Conservation (phyloP, 2,113 vertebrate genomes). For the Aptenodytes patagonicus region DNA sequence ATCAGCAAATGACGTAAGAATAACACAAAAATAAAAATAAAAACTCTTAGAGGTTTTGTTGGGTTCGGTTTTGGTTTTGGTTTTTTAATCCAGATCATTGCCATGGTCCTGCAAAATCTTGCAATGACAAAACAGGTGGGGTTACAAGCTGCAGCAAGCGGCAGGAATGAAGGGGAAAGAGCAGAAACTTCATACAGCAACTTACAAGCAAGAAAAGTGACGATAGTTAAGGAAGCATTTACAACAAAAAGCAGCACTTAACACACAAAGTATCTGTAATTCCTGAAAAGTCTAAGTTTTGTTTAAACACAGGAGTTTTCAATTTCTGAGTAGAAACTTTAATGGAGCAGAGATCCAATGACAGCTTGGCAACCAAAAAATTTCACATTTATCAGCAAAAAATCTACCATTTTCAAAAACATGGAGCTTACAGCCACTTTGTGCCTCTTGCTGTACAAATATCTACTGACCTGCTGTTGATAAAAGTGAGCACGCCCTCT, state of each 20-base stretch:
- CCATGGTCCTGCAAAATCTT: not conserved
- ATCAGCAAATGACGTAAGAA: not conserved
- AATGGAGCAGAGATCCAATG: not conserved
- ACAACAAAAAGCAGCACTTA: not conserved
- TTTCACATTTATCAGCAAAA: not conserved
- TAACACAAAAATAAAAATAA: not conserved
- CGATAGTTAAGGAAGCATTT: not conserved
- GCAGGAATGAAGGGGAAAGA: not conserved
- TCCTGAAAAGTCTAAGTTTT: not conserved
- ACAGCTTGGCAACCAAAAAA: not conserved
- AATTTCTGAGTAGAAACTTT: not conserved
- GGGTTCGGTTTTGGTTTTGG: not conserved
- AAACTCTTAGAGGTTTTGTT: not conserved
- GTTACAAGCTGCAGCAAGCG: not conserved
- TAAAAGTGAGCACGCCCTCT: not conserved
- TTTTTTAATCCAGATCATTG: not conserved
- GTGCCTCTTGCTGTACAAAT: not conserved
- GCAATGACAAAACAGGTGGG: not conserved
- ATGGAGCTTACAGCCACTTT: not conserved
- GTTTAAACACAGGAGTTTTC: not conserved
- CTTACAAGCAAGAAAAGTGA: not conserved
- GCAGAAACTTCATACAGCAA: not conserved
- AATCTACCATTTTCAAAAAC: not conserved
- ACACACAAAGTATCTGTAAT: not conserved
- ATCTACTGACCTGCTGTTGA: not conserved